A percentile compares a stretch with the other conserved stretches of the same genome.
phyloP scores from a whole-genome alignment of 1,140 invertebrate genomes.

The Saccostrea echinata region DNA sequence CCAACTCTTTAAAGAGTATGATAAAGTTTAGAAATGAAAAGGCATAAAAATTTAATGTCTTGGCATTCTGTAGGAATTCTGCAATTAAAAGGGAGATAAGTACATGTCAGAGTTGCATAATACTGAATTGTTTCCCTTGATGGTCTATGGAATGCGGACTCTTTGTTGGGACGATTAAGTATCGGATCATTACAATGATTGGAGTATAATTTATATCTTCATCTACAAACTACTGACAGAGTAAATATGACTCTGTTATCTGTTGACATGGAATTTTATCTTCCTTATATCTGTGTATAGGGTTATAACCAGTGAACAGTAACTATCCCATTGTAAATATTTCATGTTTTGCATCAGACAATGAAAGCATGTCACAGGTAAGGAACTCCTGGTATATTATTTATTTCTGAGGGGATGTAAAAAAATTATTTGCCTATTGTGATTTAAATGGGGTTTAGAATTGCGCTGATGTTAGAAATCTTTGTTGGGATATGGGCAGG shows the following conservation, averaged over 20 bases:
- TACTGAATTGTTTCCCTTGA: background rate
- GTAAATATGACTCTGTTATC: background rate
- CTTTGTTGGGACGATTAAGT: background rate
- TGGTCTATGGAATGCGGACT: background rate
- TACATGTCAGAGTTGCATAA: background rate
- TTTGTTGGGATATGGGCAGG: background rate
- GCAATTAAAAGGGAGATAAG: background rate
- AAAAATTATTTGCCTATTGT: background rate
- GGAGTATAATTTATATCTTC: conserved; percentile 18
- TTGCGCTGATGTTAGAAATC: background rate
- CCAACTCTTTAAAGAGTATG: background rate
- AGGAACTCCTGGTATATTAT: background rate
- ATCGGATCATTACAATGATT: background rate
- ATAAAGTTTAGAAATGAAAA: too few relatives aligned
- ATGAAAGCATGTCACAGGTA: conserved; percentile 9
- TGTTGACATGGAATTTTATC: conserved; percentile 19
- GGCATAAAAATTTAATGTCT: too few relatives aligned
- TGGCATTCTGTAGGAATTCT: too few relatives aligned
- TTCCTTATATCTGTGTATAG: background rate
- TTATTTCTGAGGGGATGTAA: background rate
- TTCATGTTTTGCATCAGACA: background rate
- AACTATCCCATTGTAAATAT: conserved; percentile 9
- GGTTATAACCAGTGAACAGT: conserved; percentile 6
- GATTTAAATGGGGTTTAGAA: too few relatives aligned
- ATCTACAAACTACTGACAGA: background rate